These are phyloP conservation scores for Listrodromus nycthemerus DNA, from an alignment of 2,888 invertebrate species.

Conservation along the genomic window DNA sequence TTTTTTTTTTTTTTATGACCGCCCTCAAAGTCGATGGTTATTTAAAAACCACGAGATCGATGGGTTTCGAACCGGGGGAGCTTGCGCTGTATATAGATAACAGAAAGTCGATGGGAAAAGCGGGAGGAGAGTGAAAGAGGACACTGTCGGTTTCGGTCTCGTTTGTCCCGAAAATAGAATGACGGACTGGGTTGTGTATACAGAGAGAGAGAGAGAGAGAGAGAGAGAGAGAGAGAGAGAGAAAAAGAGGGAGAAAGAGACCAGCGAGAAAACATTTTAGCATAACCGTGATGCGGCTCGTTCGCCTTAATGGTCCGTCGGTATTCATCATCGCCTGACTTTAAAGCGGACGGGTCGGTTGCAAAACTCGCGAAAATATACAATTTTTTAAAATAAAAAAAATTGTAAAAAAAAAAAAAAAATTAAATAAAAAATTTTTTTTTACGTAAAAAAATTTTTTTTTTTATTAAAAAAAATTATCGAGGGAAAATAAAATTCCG, in stretches of 20 bases:
- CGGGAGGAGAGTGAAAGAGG: conserved; percentile 15
- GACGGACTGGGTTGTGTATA: conserved; percentile 45
- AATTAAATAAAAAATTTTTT: too few species aligned
- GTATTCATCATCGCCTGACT: conserved; percentile 53
- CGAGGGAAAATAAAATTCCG: not conserved
- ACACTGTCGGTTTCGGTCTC: conserved; percentile 49
- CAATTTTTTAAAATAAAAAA: too few species aligned
- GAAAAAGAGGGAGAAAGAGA: conserved; percentile 13
- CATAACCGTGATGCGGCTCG: conserved; percentile 42
- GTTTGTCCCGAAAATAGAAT: conserved; percentile 63
- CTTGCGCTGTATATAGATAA: not conserved
- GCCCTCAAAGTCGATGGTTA: not conserved
- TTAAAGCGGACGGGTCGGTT: conserved; percentile 18
- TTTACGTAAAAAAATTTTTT: too few species aligned
- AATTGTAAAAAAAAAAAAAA: too few species aligned
- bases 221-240: conserved; percentile 27
- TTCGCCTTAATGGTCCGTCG: conserved; percentile 54
- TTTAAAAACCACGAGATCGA: conserved; percentile 29
- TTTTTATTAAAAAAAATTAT: too few species aligned
- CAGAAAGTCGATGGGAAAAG: conserved; percentile 35
- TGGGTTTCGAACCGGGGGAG: conserved; percentile 27
- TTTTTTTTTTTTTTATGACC: conserved; percentile 27
- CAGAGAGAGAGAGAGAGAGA: conserved; percentile 35
- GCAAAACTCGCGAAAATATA: too few species aligned
- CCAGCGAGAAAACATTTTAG: conserved; percentile 47